These are phyloP conservation scores for Malthinus flaveolus DNA, from an alignment of 2,888 invertebrate genomes.

Conservation along the genomic window DNA sequence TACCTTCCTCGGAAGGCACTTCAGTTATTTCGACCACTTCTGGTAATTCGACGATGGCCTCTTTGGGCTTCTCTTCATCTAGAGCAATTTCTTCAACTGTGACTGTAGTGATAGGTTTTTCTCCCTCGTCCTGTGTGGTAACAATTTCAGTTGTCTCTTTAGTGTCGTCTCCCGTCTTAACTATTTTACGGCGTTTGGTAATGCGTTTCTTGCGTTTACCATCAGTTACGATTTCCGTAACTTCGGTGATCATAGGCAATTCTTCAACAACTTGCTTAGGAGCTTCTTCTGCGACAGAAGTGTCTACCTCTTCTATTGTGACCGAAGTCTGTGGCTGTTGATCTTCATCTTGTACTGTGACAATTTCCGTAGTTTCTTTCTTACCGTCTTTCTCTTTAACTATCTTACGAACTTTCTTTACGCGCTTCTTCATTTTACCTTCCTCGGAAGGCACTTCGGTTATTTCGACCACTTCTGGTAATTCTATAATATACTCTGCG, in stretches of 20 bases:
- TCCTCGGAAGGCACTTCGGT: slow-evolving; percentile 41
- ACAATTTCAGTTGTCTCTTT: slow-evolving; percentile 51
- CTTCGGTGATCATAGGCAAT: slow-evolving; percentile 39
- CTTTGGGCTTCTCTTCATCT: slow-evolving; percentile 40
- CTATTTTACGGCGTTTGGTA: slow-evolving; percentile 47
- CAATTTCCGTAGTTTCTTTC: slow-evolving; percentile 39
- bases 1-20: slow-evolving; percentile 21
- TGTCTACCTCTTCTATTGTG: slow-evolving; percentile 27
- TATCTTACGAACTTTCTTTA: slow-evolving; percentile 23
- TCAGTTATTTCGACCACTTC: slow-evolving; percentile 39
- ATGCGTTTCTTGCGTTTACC: slow-evolving; percentile 33
- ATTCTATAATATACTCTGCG: slow-evolving; percentile 39
- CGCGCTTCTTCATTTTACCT: slow-evolving; percentile 31
- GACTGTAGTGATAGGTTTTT: slow-evolving; percentile 33
- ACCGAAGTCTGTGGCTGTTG: slow-evolving; percentile 45
- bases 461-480: slow-evolving; percentile 35
- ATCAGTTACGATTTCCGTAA: slow-evolving; percentile 24
- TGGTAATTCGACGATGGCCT: slow-evolving; percentile 43
- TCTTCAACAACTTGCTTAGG: slow-evolving; percentile 17
- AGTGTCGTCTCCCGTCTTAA: slow-evolving; percentile 46
- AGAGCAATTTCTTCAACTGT: slow-evolving; percentile 40
- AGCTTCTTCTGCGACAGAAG: slow-evolving; percentile 18
- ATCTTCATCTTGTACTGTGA: slow-evolving; percentile 52
- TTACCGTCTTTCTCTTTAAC: slow-evolving; percentile 13
- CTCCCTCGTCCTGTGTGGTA: slow-evolving; percentile 45